phyloP scores from a whole-genome alignment of 2,888 invertebrate genomes.

The Drosophila antonietae region DNA sequence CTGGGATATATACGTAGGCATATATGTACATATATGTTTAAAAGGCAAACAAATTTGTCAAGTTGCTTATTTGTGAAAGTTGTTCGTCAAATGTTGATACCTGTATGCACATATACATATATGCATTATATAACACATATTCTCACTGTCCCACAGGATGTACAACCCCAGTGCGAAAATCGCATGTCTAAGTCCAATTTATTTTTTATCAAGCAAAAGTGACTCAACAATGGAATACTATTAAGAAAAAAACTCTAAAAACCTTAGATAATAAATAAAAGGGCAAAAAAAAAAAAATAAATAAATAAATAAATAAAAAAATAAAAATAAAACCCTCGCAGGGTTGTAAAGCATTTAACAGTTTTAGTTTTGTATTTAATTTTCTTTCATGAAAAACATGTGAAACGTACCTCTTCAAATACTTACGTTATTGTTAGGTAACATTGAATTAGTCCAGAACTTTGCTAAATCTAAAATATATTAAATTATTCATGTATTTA shows the following conservation, averaged over 20 bases:
- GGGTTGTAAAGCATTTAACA: neutral
- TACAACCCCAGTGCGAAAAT: constrained; percentile 21
- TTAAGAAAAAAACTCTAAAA: neutral
- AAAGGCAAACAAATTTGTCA: constrained; percentile 6
- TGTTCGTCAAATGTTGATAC: constrained; percentile 1
- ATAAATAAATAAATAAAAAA: too few relatives aligned
- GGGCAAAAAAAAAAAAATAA: neutral
- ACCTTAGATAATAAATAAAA: neutral
- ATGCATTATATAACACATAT: neutral
- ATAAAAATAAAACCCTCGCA: too few relatives aligned
- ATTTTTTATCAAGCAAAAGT: constrained; percentile 1
- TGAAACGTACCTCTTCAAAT: neutral
- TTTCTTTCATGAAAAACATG: neutral
- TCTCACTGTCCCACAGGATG: constrained; percentile 16
- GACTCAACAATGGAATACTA: constrained; percentile 5
- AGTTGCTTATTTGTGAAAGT: constrained; percentile 13
- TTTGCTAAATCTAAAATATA: too few relatives aligned
- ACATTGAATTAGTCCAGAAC: too few relatives aligned
- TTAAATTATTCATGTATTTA: too few relatives aligned
- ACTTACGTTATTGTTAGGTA: too few relatives aligned
- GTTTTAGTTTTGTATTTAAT: too few relatives aligned
- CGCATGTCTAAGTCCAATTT: constrained; percentile 37
- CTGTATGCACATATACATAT: neutral
- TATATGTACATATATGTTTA: neutral
- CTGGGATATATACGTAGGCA: constrained; percentile 11